Conservation (phyloP, 2,888 invertebrate species). For the Cheiracanthium punctorium region DNA sequence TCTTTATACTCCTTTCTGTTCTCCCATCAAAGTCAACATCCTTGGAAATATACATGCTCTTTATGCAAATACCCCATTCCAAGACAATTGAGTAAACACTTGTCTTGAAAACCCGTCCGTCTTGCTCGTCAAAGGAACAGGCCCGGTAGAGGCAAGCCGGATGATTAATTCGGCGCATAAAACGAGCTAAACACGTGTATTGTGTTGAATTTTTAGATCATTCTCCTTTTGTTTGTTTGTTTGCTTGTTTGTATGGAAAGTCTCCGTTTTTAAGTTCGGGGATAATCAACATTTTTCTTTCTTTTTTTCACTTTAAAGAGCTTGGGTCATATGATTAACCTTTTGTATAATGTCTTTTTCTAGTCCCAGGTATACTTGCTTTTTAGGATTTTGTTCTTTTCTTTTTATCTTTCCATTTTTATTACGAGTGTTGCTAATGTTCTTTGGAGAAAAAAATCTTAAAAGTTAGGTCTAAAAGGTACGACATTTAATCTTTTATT, state of each 20-base stretch:
- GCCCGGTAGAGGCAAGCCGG: not conserved
- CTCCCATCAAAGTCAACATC: constrained; percentile 5
- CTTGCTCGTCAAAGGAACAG: not conserved
- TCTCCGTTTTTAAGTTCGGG: not conserved
- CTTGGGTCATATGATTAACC: constrained; percentile 14
- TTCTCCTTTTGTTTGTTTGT: not conserved
- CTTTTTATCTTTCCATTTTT: not conserved
- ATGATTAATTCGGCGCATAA: constrained; percentile 1
- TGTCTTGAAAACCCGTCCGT: not conserved
- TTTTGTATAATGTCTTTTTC: not conserved
- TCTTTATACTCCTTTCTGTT: not conserved
- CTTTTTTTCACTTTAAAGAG: not conserved
- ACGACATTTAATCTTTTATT: too few species aligned
- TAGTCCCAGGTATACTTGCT: not conserved
- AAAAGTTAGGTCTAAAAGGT: too few species aligned
- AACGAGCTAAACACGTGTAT: constrained; percentile 13
- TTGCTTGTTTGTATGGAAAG: not conserved
- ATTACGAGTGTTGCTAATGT: too few species aligned
- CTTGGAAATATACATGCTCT: not conserved
- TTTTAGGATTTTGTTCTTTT: not conserved
- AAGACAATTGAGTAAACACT: constrained; percentile 5
- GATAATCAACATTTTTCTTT: not conserved
- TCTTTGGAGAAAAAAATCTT: too few species aligned
- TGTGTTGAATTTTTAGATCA: constrained; percentile 1
- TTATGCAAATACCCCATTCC: constrained; percentile 1